phyloP scores from a whole-genome alignment of 2,888 invertebrate species.

The Lepetodrilus schrolli region DNA sequence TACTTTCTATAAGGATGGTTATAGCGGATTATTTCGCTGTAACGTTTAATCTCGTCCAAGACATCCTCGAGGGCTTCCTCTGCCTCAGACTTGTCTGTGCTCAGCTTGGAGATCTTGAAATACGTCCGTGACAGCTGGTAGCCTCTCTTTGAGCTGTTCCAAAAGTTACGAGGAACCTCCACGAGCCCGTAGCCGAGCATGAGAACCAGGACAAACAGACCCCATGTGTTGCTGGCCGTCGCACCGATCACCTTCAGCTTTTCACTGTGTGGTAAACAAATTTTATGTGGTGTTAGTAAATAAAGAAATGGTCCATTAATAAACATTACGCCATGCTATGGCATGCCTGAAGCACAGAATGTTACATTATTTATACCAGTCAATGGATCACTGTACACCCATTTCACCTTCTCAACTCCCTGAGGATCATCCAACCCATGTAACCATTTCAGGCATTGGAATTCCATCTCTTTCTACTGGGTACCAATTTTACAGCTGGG shows the following conservation, averaged over 20 bases:
- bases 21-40: constrained; percentile 82
- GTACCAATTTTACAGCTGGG: too few species aligned
- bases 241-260: constrained; percentile 97
- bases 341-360: too few species aligned
- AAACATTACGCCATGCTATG: too few species aligned
- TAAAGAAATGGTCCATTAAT: too few species aligned
- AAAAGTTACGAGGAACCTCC: constrained; percentile 90
- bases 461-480: too few species aligned
- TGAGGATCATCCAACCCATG: too few species aligned
- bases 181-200: constrained; percentile 95
- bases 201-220: constrained; percentile 92
- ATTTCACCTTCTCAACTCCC: too few species aligned
- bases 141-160: constrained; percentile 91
- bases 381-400: too few species aligned
- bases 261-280: too few species aligned
- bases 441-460: too few species aligned
- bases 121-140: constrained; percentile 90
- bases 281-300: too few species aligned
- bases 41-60: constrained; percentile 90
- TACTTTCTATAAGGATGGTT: constrained; percentile 82
- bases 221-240: constrained; percentile 99
- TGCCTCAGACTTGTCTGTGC: constrained; percentile 95
- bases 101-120: constrained; percentile 94
- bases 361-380: too few species aligned
- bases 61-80: constrained; percentile 97